Conservation (phyloP, 1,140 invertebrate genomes). For the Pissodes strobi region DNA sequence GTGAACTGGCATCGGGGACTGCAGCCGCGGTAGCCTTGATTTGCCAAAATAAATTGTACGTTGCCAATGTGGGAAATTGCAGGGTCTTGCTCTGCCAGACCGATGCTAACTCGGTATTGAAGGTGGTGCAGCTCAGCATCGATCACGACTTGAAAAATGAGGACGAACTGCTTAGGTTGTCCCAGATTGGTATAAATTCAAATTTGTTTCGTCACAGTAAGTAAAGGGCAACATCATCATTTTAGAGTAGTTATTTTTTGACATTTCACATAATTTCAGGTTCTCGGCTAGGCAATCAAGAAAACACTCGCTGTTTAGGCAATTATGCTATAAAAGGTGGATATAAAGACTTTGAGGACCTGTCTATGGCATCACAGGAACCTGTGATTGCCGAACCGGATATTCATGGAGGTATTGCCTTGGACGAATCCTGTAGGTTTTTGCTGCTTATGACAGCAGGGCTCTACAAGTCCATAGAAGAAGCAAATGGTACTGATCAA, state of each 20-base stretch:
- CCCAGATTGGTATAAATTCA: constrained; percentile 13
- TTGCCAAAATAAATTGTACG: constrained; percentile 73
- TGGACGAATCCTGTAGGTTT: constrained; percentile 83
- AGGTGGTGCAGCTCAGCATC: constrained; percentile 78
- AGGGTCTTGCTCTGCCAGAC: constrained; percentile 81
- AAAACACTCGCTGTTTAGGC: constrained; percentile 81
- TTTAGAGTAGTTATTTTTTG: neutral
- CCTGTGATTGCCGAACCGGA: constrained; percentile 84
- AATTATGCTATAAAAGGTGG: constrained; percentile 87
- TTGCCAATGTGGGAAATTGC: constrained; percentile 79
- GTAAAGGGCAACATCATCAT: neutral
- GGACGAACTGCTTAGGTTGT: constrained; percentile 66
- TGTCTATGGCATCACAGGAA: constrained; percentile 69
- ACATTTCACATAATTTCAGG: constrained; percentile 51
- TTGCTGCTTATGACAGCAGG: constrained; percentile 84
- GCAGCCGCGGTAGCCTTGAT: constrained; percentile 81
- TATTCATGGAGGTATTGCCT: constrained; percentile 76
- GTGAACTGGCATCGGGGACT: constrained; percentile 72
- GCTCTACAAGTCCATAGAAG: constrained; percentile 81
- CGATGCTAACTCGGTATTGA: constrained; percentile 77
- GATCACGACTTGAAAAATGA: constrained; percentile 86
- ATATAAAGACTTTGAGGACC: constrained; percentile 80
- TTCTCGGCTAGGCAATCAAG: constrained; percentile 71
- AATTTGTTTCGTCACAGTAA: neutral
- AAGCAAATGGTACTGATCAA: constrained; percentile 77